Percentiles rank a stretch among this genome's conserved stretches.
These are phyloP conservation scores for Vireo griseus DNA, from an alignment of 2,797 vertebrate species.

Conservation along the genomic window DNA sequence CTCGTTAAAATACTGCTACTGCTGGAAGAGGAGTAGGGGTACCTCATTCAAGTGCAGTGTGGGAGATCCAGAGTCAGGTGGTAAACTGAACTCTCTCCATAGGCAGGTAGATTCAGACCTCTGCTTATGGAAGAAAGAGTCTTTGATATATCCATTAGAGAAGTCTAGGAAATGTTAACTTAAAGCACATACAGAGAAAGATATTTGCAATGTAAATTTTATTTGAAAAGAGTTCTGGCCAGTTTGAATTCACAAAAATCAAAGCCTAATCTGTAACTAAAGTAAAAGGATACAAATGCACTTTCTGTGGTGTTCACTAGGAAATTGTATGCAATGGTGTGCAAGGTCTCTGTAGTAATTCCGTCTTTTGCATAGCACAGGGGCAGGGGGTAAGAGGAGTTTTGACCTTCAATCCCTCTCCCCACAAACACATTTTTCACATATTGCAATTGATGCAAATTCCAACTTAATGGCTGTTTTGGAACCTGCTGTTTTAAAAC, in stretches of 20 bases:
- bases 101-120: not conserved
- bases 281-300: not conserved
- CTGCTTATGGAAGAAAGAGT: not conserved
- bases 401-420: not conserved
- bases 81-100: not conserved
- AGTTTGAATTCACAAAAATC: not conserved
- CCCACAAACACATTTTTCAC: not conserved
- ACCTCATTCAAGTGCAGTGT: not conserved
- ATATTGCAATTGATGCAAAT: not conserved
- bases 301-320: not conserved
- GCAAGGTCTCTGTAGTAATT: not conserved
- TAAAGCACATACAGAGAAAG: not conserved
- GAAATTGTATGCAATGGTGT: not conserved
- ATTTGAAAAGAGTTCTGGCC: not conserved
- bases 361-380: not conserved
- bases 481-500: not conserved
- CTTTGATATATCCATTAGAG: not conserved
- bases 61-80: not conserved
- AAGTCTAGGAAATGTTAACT: not conserved
- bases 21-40: not conserved
- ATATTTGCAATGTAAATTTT: not conserved
- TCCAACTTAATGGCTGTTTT: not conserved
- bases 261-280: not conserved
- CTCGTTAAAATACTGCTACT: conserved; percentile 48
- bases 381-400: not conserved